Evolutionary conservation across 2,888 invertebrate species (phyloP), one percentile per base, ranked within the genome.

Genomic region (Euphydryas editha): DNA sequence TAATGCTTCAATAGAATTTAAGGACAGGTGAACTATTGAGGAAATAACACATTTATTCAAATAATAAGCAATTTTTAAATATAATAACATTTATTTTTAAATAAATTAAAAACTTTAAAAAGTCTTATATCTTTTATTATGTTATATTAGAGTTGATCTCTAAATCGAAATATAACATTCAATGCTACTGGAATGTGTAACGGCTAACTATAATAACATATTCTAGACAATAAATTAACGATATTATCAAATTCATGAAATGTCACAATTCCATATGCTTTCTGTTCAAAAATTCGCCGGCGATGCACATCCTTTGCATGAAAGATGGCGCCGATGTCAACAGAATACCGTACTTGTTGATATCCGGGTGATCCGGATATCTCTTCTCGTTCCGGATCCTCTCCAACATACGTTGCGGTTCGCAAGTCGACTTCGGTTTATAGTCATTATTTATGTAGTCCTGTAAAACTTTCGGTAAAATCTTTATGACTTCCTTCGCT

Each of bases 271-370:
- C 83, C 63, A 90, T 75, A 62, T 89, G 90, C 37, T 92, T 88
- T 75, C 89, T 92, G 59, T 81, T 89, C 59, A 92, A 75, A 90
- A 97, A 96, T 93, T 97, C 97, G 0, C 97, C 97, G 69, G 96
- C 94, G 72, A 97, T 92, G 17, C 96, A 96, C 82, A 97, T 93
- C 78, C 96, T 94, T 83, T 96, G 96, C 68, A 96, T 85, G 84
- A 97, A 97, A 17, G 96, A 95, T 65, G 97, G 97, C 1, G 97
- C 96, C 59, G 95, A 95, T 76, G 98, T 98, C 56, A 95, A 94
- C 64, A 98, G 88, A 15, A 96, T 80, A 68, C 96, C 94, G 83
- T 95, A 96, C 79, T 94, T 94, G 49, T 91, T 82, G 15, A 89
- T 88, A 81, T 95, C 94, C 0, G 95, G 94, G 70, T 92, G 87